Conservation (phyloP, 2,888 invertebrate genomes). For the Chironomus riparius region DNA sequence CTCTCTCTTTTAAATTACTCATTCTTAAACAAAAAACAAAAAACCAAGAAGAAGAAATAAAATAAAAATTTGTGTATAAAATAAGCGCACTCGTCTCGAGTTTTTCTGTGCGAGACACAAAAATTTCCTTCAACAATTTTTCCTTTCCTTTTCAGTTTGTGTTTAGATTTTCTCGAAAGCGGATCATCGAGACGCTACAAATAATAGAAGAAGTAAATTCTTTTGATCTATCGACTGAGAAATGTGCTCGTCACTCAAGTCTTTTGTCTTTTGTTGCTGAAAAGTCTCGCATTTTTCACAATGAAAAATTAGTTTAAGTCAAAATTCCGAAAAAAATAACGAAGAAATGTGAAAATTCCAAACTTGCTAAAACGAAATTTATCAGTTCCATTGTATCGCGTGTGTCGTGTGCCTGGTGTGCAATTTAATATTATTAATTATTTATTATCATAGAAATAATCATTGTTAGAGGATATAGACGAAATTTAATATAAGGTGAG, state of each 20-base stretch:
- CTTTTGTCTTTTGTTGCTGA: no score
- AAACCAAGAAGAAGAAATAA: background rate
- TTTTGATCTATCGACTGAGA: no score
- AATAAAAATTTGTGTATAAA: no score
- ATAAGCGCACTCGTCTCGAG: background rate
- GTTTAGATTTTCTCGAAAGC: constrained; percentile 5
- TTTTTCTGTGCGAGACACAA: background rate
- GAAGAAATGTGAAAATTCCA: background rate
- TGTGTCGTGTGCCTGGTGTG: background rate
- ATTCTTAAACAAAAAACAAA: background rate
- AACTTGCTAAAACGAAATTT: background rate
- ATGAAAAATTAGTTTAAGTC: no score
- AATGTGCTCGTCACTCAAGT: no score
- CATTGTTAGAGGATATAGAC: no score
- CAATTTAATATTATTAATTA: no score
- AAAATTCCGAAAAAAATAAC: background rate
- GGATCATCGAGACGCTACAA: background rate
- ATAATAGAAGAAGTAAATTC: background rate
- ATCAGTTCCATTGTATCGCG: background rate
- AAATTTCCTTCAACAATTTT: background rate
- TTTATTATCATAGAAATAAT: no score
- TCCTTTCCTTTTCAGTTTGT: background rate
- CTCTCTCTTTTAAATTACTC: background rate
- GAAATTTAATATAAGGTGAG: background rate
- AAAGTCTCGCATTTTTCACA: no score